Evolutionary conservation across 2,797 vertebrate genomes (phyloP).

Genomic region (Poecilia gillii): DNA sequence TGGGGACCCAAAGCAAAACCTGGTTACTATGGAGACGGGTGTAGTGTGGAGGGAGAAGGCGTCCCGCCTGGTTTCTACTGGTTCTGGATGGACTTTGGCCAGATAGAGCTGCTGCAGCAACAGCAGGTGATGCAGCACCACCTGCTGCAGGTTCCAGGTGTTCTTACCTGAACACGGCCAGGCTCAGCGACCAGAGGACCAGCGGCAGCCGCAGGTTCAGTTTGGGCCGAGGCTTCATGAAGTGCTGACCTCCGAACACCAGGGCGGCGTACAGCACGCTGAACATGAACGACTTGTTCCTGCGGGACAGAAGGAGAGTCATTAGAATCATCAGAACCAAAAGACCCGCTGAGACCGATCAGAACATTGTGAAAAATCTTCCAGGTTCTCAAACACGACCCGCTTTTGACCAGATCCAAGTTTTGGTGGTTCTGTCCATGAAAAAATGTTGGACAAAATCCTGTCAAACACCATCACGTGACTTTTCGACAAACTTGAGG

Average conservation of each 20-base stretch:
- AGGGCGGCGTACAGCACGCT: constrained; percentile 53
- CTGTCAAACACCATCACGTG: no score
- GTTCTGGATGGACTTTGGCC: not conserved
- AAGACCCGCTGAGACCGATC: not conserved
- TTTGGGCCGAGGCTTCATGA: constrained; percentile 57
- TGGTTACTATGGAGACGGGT: constrained; percentile 11
- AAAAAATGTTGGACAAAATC: no score
- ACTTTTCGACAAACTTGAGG: not conserved
- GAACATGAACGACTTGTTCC: constrained; percentile 53
- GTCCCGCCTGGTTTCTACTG: not conserved
- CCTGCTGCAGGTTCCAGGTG: not conserved
- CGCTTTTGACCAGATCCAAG: not conserved
- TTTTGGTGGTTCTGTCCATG: not conserved
- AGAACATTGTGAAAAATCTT: not conserved
- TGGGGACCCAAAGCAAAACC: not conserved
- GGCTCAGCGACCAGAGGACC: constrained; percentile 58
- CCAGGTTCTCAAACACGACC: not conserved
- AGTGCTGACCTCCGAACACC: constrained; percentile 59
- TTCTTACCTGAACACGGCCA: constrained; percentile 61
- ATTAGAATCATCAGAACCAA: not conserved
- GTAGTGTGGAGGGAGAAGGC: not conserved
- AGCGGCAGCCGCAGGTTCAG: constrained; percentile 55
- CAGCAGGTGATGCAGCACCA: no score
- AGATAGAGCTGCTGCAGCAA: not conserved
- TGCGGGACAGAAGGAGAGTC: not conserved